Evolutionary conservation across 2,888 invertebrate genomes (phyloP), one percentile per base, ranked within the genome.

Genomic region (Hemistola chrysoprasaria): DNA sequence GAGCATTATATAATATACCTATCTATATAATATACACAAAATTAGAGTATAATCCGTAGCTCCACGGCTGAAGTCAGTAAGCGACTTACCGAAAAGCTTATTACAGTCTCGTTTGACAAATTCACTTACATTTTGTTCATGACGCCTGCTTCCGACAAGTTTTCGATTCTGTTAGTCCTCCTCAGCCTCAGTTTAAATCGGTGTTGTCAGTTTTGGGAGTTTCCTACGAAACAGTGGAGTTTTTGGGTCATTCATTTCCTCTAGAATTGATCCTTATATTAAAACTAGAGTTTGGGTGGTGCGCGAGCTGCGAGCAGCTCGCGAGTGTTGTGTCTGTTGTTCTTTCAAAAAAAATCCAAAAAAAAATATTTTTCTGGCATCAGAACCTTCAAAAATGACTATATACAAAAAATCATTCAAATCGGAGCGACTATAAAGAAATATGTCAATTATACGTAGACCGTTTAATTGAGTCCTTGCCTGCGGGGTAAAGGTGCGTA

Each of bases 51-150:
- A 31, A 37, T 42, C 37, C 41, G 26, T 33, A 44, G 62, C 61
- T 56, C 55, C 59, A 50, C 29, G 11, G 20, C 50, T 39, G 39
- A 71, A 63, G 67, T 67, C 65, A 62, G 63, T 65, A 69, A 69
- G 61, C 60, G 69, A 73, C 69, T 76, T 72, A 62, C 58, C 68
- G 62, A 61, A 68, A 75, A 80, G 79, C 82, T 81, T 76, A 82
- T 83, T 82, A 82, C 65, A 72, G 70, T 67, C 72, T 71, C 73
- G 69, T 79, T 82, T 78, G 80, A 82, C 74, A 80, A 84, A 83
- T 82, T 79, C 76, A 79, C 78, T 84, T 83, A 80, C 67, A 82
- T 78, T 82, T 81, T 78, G 78, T 77, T 79, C 74, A 63, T 71
- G 74, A 73, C 67, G 70, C 73, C 62, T 65, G 69, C 71, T 70